Percentiles rank a stretch among this genome's conserved stretches.
Evolutionary conservation across 2,113 vertebrate species (phyloP).

Genomic region (Egretta garzetta): DNA sequence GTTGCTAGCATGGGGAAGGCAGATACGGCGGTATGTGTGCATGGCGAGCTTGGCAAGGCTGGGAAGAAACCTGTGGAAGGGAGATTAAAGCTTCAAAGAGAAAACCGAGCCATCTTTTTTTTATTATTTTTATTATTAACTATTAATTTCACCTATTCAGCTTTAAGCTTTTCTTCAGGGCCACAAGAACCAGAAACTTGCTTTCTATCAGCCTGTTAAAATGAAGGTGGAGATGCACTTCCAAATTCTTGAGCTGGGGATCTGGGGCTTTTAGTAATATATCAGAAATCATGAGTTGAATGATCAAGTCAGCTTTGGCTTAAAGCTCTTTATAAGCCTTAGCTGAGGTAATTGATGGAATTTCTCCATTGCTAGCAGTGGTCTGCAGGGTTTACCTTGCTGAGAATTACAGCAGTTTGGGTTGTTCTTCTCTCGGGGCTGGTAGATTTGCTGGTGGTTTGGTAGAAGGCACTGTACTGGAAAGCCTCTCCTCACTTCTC

Average conservation of each 20-base stretch:
- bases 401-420: neutral
- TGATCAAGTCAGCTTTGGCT: neutral
- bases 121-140: neutral
- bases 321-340: neutral
- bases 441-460: neutral
- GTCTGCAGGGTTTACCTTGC: neutral
- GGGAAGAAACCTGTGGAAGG: neutral
- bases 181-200: neutral
- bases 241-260: neutral
- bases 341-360: neutral
- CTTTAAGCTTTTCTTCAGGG: neutral
- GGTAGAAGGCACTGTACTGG: neutral
- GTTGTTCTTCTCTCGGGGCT: neutral
- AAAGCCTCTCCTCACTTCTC: neutral
- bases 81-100: neutral
- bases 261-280: neutral
- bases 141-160: fast-evolving
- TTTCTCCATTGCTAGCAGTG: neutral
- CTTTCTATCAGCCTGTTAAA: neutral
- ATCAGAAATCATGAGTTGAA: neutral
- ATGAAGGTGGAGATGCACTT: neutral
- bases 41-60: neutral
- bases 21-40: neutral
- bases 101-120: neutral
- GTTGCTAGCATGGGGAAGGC: neutral